Evolutionary conservation across 2,888 invertebrate species (phyloP).

Genomic region (Yponomeuta evonymella): DNA sequence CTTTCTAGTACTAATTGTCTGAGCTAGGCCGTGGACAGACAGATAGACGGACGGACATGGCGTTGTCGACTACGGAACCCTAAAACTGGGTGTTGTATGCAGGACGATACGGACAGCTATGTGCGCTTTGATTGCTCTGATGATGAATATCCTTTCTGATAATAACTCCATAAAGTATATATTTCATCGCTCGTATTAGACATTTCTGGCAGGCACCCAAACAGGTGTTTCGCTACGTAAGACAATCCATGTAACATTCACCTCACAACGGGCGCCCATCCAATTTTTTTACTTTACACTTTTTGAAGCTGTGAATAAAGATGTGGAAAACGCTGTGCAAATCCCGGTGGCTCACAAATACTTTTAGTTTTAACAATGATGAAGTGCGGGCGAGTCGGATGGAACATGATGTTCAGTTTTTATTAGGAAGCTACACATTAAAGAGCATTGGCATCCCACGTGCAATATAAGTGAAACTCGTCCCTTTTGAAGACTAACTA

Average conservation of each 20-base stretch:
- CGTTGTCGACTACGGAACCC: too few species aligned
- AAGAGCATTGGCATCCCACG: conserved; percentile 46
- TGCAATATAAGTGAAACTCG: conserved; percentile 23
- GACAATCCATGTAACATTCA: not conserved
- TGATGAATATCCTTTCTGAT: conserved; percentile 8
- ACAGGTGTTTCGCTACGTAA: conserved; percentile 15
- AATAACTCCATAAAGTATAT: not conserved
- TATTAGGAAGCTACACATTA: conserved; percentile 71
- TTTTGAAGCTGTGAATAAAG: not conserved
- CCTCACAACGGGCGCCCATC: not conserved
- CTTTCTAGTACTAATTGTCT: too few species aligned
- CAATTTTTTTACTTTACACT: not conserved
- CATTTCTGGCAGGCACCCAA: conserved; percentile 10
- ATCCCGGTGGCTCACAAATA: not conserved
- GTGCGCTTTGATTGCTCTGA: not conserved
- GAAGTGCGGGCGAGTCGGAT: conserved; percentile 12
- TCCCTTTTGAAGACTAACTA: not conserved
- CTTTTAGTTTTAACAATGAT: conserved; percentile 9
- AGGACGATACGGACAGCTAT: not conserved
- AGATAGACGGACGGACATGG: too few species aligned
- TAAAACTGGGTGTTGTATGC: not conserved
- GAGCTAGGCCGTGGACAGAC: too few species aligned
- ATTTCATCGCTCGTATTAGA: not conserved
- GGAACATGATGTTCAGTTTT: conserved; percentile 30
- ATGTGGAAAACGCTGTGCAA: not conserved